Base-by-base conservation (phyloP, 1,140 invertebrate genomes). In the Zeugodacus cucurbitae region DNA sequence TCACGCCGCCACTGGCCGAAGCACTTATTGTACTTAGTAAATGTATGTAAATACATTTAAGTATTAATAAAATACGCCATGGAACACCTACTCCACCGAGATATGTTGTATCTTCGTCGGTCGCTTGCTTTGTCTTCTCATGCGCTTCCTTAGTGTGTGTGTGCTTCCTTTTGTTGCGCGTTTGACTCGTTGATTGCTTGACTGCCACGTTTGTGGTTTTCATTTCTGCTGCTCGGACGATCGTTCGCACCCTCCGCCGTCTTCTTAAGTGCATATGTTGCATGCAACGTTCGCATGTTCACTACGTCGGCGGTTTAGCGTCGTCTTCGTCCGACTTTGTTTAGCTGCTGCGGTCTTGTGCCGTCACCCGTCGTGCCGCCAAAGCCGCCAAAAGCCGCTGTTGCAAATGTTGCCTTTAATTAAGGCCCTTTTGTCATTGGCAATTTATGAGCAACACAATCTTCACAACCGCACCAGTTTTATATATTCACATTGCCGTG, bases 381-480 rank as follows among this genome's bases (percentile, higher is more conserved):
- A 37, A 14, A 44, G 58, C 48, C 14, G 48, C 14, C 48, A 54
- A 14, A 54, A 14, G 67, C 17, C n/a, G n/a, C 37, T 82, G 41
- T 82, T 82, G 44, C 44, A 82, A 54, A 54, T 82, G 74, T 82
- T 82, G 74, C 41, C 7, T 82, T 82, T 82, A 82, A 82, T 82
- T 82, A 82, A 82, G 41, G 74, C 74, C 74, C 74, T 82, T 82
- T 82, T 82, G 74, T 82, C 74, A 82, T 82, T 74, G 70, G 34
- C 70, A 74, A 74, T 74, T 82, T 82, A 82, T 82, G 74, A 54
- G 74, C 41, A 48, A 82, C 74, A 82, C 74, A 48, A 32, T 82
- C 41, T 82, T 82, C 48, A 10, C 48, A 41, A 82, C 22, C 29
- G 48, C 41, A 82, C 41, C 44, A 48, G 44, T 54, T 74, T 82